Base-by-base conservation (phyloP, 53 echinoderm and acorn worm species). In the Luidia sarsii region DNA sequence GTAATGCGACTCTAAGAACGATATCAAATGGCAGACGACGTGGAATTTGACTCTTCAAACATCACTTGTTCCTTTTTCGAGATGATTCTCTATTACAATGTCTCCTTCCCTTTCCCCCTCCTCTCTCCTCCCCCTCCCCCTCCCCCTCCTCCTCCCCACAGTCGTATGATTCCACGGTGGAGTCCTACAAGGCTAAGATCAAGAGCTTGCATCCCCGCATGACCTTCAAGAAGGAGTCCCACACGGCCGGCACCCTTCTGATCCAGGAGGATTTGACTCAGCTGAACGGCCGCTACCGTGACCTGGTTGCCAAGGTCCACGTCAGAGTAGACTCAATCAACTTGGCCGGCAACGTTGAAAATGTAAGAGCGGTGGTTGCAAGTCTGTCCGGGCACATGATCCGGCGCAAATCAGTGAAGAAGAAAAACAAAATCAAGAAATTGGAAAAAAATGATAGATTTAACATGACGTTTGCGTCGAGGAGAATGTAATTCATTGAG, bases 211-310 rank as follows among this genome's bases (percentile, higher is more conserved):
- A 90, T 57, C 75, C 87, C 51, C 80, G 85, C 18, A 61, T 48
- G 2, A 20, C 82, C 15, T 24, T 59, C 46, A 80, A 80, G 45
- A 64, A 80, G 52, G 57, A 84, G 50, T 66, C 57, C 31, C 68
- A 73, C 57, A 54, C 83, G 48, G 48, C 48, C 31, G 97, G 97
- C 18, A 80, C 90, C 2, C 86, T 90, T 4, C 57, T 86, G 3
- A 84, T 88, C 41, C 85, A 62, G 11, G 88, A 86, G 34, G 97
- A 96, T 55, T 54, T 96, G 21, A 82, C 93, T 10, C 80, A 79
- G 27, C 66, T 96, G 33, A 93, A 96, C 65, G 57, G 45, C 3
- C 85, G 92, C 20, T 96, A 96, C 82, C 70, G 57, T 1, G 88
- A 87, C 7, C 72, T 96, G 65, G 93, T 88, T 34, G 93, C 91